These are phyloP conservation scores for Abrostola triplasia DNA, from an alignment of 2,888 invertebrate genomes.

Conservation along the genomic window DNA sequence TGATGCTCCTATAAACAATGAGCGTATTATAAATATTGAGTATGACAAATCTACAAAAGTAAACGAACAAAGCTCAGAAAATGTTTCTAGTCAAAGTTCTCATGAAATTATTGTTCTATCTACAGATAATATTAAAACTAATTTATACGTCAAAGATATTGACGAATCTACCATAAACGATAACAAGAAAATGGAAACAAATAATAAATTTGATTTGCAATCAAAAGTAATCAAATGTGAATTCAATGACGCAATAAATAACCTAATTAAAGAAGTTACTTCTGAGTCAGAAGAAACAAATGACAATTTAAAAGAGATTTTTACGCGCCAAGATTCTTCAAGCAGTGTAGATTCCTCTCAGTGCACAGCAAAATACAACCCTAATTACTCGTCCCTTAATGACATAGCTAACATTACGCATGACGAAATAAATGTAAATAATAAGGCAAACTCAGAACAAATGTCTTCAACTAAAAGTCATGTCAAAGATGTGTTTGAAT, in stretches of 20 bases:
- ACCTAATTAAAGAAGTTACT: slow-evolving; percentile 81
- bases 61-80: slow-evolving; percentile 17
- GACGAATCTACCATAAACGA: slow-evolving; percentile 45
- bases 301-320: slow-evolving; percentile 69
- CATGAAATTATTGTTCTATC: slow-evolving; percentile 81
- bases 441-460: slow-evolving; percentile 59
- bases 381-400: slow-evolving; percentile 88
- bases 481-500: slow-evolving; percentile 83
- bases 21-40: slow-evolving; percentile 36
- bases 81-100: slow-evolving; percentile 28
- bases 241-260: slow-evolving; percentile 83
- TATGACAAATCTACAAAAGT: slow-evolving; percentile 22
- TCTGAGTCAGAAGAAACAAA: slow-evolving; percentile 75
- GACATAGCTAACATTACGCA: slow-evolving; percentile 89
- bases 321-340: slow-evolving; percentile 88
- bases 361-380: slow-evolving; percentile 91
- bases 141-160: slow-evolving; percentile 80
- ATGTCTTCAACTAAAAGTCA: slow-evolving; percentile 65
- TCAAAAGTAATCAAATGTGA: slow-evolving; percentile 83
- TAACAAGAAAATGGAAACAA: slow-evolving; percentile 31
- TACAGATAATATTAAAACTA: slow-evolving; percentile 78
- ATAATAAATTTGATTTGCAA: slow-evolving; percentile 72
- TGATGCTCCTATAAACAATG: slow-evolving; percentile 17
- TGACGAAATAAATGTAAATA: slow-evolving; percentile 73
- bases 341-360: slow-evolving; percentile 90